A percentile compares a stretch with the other conserved stretches of the same genome.
Conservation (phyloP, 2,888 invertebrate species). For the Heliconius aoede region DNA sequence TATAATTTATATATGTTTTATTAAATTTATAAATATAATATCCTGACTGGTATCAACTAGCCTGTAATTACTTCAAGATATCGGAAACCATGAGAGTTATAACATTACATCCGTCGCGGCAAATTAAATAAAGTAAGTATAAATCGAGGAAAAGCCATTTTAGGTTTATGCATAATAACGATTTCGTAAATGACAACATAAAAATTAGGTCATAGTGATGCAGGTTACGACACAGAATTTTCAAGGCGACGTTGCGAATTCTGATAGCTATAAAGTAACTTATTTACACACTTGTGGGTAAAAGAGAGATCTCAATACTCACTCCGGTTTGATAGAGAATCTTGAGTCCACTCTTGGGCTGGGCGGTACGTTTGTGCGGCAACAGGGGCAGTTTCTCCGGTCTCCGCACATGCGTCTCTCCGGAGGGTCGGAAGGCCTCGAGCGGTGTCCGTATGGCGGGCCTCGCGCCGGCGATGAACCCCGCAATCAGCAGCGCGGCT, state of each 20-base stretch:
- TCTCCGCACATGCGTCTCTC: constrained; percentile 76
- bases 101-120: constrained; percentile 48
- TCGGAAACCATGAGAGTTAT: constrained; percentile 41
- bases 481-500: constrained; percentile 68
- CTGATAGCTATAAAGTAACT: constrained; percentile 14
- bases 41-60: constrained; percentile 27
- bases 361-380: constrained; percentile 79
- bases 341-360: constrained; percentile 82
- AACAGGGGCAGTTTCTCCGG: constrained; percentile 75
- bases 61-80: constrained; percentile 31
- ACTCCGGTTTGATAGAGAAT: constrained; percentile 90
- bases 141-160: constrained; percentile 43
- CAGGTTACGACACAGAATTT: constrained; percentile 36
- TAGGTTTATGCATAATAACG: constrained; percentile 43
- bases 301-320: constrained; percentile 65
- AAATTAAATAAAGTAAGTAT: constrained; percentile 36
- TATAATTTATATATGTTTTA: constrained; percentile 33
- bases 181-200: constrained; percentile 43
- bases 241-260: constrained; percentile 35
- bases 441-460: constrained; percentile 81
- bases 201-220: constrained; percentile 40
- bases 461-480: constrained; percentile 68
- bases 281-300: neutral
- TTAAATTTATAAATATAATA: constrained; percentile 37
- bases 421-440: constrained; percentile 81